Evolutionary conservation across 2,888 invertebrate genomes (phyloP), one percentile per base, ranked within the genome.

Genomic region (Helicoverpa assulta): DNA sequence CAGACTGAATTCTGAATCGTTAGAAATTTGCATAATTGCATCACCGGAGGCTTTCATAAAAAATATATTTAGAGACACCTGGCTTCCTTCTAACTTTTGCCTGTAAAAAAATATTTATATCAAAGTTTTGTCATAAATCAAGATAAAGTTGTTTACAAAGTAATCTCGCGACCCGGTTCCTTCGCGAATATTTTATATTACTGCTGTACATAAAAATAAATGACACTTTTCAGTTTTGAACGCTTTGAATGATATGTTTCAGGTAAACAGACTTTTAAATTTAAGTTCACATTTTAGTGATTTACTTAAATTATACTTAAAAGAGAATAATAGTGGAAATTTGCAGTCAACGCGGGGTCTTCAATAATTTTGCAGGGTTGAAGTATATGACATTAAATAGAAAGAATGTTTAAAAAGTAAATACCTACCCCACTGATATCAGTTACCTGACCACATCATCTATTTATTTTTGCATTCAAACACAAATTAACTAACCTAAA

Each of bases 41-140:
- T 92, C 90, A 88, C 88, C 85, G 57, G 83, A 83, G 86, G 84
- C 90, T 91, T 90, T 90, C 90, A 90, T 91, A 91, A 93, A 93
- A 92, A 91, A 91, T 89, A 92, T 93, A 92, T 93, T 92, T 93
- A 90, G 88, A 90, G 95, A 95, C 95, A 95, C 95, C 95, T 95
- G 95, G 86, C 85, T 82, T 80, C 74, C 56, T 58, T 57, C 82
- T 90, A 94, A 94, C 92, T 94, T 95, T 92, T 91, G 92, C 92
- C 91, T 91, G 90, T 91, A 93, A 95, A 83, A 94, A 94, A 93
- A 90, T 93, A 93, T 94, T 93, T 94, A 93, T 92, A 88, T 91
- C 89, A 86, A 95, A 95, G 90, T 95, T 95, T 90, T 88, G 92
- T 92, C 95, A 95, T 95, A 95, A 95, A 95, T 95, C 95, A 94